Evolutionary conservation across 2,797 vertebrate genomes (phyloP), one percentile per base, ranked within the genome.

Genomic region (Taenioides sp.): DNA sequence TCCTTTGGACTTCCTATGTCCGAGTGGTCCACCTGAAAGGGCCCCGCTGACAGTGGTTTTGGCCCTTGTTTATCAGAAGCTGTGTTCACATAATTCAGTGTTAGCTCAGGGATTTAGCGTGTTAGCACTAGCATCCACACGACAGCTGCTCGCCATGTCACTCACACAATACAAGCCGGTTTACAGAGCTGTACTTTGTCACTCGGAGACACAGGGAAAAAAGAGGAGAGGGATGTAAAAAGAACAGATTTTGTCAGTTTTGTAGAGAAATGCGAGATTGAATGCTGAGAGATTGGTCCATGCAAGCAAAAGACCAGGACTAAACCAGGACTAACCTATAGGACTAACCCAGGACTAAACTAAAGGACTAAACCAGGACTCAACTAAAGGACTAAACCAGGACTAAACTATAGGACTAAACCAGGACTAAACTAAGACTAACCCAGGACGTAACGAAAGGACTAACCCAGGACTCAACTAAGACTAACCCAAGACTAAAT

Each of bases 41-140:
- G 31, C 11, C 20, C 12, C 9, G n/a, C 18, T 71, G 71, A 81
- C 69, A 69, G 4, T 54, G n/a, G 1, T 9, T 69, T 57, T 77
- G 80, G 27, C 43, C 16, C 62, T 27, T 81, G 73, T 85, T 81
- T 87, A 78, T 85, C 80, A 80, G 71, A 69, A 74, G 81, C 80
- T 88, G 86, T 84, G 47, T 71, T 6, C 58, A 71, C 82, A 79
- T 87, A 80, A 88, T 84, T 82, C 77, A 83, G 79, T 90, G 86
- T 87, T 81, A 69, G 83, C 50, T 28, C 25, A 68, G 69, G 83
- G 82, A 83, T 89, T 86, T 82, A 25, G 70, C 84, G 83, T 80
- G 82, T 83, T 76, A 68, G 75, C 78, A 70, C 52, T 65, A n/a
- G 75, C 68, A 65, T 82, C 86, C 76, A 60, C 63, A 59, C 68